Conservation (phyloP, 2,797 vertebrate species). For the Chlorospingus flavigularis region DNA sequence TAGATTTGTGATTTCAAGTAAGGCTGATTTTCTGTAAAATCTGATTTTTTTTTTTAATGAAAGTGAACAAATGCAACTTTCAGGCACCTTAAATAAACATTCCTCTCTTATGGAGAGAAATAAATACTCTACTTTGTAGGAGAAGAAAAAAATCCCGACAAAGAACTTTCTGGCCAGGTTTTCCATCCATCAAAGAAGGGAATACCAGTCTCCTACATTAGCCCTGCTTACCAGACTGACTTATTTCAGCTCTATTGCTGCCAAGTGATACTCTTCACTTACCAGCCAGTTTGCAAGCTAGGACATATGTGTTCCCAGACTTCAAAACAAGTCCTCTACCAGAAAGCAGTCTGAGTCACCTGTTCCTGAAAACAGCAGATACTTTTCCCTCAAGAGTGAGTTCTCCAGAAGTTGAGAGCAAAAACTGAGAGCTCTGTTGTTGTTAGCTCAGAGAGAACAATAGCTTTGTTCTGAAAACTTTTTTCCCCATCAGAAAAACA, state of each 20-base stretch:
- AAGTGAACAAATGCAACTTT: not conserved
- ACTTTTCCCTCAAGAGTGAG: not conserved
- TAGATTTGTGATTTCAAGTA: not conserved
- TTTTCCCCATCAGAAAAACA: not conserved
- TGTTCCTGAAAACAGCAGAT: not conserved
- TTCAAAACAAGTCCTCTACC: not conserved
- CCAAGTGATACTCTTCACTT: not conserved
- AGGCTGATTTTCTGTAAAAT: not conserved
- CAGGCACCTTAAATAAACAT: not conserved
- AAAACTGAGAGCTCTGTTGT: not conserved
- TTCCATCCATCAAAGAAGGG: not conserved
- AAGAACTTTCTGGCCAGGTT: not conserved
- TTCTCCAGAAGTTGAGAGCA: not conserved
- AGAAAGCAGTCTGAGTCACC: not conserved
- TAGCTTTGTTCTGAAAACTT: not conserved
- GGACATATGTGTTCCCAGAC: not conserved
- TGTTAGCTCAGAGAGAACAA: not conserved
- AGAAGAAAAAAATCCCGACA: rapidly evolving
- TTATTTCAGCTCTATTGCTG: not conserved
- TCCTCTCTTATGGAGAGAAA: not conserved
- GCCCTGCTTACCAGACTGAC: not conserved
- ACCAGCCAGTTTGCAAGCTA: not conserved
- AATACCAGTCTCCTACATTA: not conserved
- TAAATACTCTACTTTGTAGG: not conserved
- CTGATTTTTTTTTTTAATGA: not conserved